Conservation (phyloP, 1,140 invertebrate genomes). For the Vanessa tameamea region DNA sequence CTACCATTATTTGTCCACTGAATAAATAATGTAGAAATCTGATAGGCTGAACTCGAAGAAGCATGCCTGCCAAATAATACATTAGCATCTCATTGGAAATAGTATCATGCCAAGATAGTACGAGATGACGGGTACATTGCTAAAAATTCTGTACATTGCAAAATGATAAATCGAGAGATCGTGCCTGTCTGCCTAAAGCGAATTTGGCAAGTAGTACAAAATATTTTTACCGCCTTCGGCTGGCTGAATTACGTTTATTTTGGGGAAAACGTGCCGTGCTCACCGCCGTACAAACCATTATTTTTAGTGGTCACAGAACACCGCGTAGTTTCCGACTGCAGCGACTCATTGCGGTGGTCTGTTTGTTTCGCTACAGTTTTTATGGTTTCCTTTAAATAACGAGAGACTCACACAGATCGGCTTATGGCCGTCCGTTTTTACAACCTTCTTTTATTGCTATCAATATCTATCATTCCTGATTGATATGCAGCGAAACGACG, state of each 20-base stretch:
- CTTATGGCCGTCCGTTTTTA: constrained; percentile 12
- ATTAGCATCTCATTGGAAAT: constrained; percentile 19
- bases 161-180: constrained; percentile 3
- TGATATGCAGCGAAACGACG: constrained; percentile 13
- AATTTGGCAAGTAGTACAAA: constrained; percentile 1
- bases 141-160: constrained; percentile 1
- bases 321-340: constrained; percentile 56
- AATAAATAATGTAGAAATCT: constrained; percentile 49
- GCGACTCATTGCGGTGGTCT: constrained; percentile 65
- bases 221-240: background rate
- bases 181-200: background rate
- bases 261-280: background rate
- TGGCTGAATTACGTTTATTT: constrained; percentile 6
- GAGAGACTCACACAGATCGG: constrained; percentile 10
- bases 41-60: constrained; percentile 50
- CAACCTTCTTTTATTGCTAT: constrained; percentile 15
- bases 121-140: background rate
- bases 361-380: constrained; percentile 64
- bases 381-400: constrained; percentile 67
- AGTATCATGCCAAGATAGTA: constrained; percentile 8
- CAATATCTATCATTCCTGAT: constrained; percentile 14
- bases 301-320: constrained; percentile 57
- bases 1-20: background rate
- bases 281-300: constrained; percentile 26
- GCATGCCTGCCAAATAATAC: constrained; percentile 16